These are phyloP conservation scores for Archips xylosteana DNA, from an alignment of 2,888 invertebrate genomes.

Conservation along the genomic window DNA sequence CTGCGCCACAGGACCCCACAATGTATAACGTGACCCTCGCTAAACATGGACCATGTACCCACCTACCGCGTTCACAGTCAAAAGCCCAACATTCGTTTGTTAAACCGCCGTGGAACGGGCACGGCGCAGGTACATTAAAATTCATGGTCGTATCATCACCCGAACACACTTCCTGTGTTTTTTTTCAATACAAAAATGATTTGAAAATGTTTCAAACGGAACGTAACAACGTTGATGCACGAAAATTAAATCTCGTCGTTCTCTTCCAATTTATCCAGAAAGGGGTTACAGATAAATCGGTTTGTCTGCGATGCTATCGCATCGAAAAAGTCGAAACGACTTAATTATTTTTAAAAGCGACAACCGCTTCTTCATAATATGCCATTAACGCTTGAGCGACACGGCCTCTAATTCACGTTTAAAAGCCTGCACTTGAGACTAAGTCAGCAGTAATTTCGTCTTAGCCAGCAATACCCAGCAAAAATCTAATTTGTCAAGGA, in stretches of 20 bases:
- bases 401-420: constrained; percentile 81
- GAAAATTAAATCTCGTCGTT: constrained; percentile 33
- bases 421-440: constrained; percentile 84
- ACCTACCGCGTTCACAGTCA: constrained; percentile 35
- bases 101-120: constrained; percentile 36
- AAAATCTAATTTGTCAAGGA: constrained; percentile 84
- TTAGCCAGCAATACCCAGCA: constrained; percentile 79
- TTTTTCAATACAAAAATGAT: constrained; percentile 33
- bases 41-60: constrained; percentile 11
- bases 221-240: constrained; percentile 33
- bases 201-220: constrained; percentile 32
- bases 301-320: constrained; percentile 27
- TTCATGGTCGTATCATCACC: constrained; percentile 41
- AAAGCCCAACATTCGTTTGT: constrained; percentile 42
- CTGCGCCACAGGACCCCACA: constrained; percentile 48
- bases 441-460: constrained; percentile 83
- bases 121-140: constrained; percentile 39
- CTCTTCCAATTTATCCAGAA: constrained; percentile 25
- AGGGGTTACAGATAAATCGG: constrained; percentile 34
- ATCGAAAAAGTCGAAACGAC: constrained; percentile 61
- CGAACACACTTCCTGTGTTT: constrained; percentile 39
- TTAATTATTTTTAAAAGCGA: constrained; percentile 74
- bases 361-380: constrained; percentile 81
- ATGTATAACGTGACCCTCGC: constrained; percentile 39
- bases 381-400: constrained; percentile 80